Conservation (phyloP, 2,888 invertebrate species). For the Margaritifera margaritifera region DNA sequence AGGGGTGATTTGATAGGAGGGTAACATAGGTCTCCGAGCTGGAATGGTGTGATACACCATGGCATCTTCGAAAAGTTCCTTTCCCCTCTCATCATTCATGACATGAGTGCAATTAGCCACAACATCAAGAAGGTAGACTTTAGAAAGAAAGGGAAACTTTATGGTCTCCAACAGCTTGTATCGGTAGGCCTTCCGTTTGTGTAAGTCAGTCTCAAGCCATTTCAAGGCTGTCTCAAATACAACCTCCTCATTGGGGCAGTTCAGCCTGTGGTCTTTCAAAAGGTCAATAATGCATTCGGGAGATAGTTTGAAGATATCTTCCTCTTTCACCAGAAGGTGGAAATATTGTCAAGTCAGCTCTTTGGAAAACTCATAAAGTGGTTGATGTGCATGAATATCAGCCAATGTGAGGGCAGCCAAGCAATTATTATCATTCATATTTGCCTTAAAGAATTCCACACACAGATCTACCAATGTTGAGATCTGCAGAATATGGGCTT, state of each 20-base stretch:
- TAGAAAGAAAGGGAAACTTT: slow-evolving; percentile 60
- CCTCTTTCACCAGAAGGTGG: slow-evolving; percentile 52
- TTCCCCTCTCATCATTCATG: slow-evolving; percentile 52
- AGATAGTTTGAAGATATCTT: slow-evolving; percentile 61
- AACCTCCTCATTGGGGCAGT: slow-evolving; percentile 56
- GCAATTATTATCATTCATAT: slow-evolving; percentile 63
- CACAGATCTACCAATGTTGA: slow-evolving; percentile 50
- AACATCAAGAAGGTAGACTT: slow-evolving; percentile 56
- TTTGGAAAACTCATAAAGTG: slow-evolving; percentile 58
- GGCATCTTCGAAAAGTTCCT: slow-evolving; percentile 58
- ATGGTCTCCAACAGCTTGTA: slow-evolving; percentile 57
- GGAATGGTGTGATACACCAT: slow-evolving; percentile 61
- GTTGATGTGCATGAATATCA: slow-evolving; percentile 60
- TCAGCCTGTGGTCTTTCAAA: slow-evolving; percentile 54
- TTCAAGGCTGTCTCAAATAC: slow-evolving; percentile 59
- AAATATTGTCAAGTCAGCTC: slow-evolving; percentile 59
- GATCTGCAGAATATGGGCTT: slow-evolving; percentile 64
- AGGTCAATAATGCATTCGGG: slow-evolving; percentile 58
- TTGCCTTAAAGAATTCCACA: slow-evolving; percentile 57
- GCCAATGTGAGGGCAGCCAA: slow-evolving; percentile 63
- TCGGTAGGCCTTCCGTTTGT: slow-evolving; percentile 37
- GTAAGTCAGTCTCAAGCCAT: slow-evolving; percentile 57
- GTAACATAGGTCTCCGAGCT: slow-evolving; percentile 56
- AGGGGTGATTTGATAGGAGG: slow-evolving; percentile 64
- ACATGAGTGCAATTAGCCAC: slow-evolving; percentile 52